A percentile compares a stretch with the other conserved stretches of the same genome.
These are phyloP conservation scores for Hypselothyrea guttata DNA, from an alignment of 2,888 invertebrate species.

Conservation along the genomic window DNA sequence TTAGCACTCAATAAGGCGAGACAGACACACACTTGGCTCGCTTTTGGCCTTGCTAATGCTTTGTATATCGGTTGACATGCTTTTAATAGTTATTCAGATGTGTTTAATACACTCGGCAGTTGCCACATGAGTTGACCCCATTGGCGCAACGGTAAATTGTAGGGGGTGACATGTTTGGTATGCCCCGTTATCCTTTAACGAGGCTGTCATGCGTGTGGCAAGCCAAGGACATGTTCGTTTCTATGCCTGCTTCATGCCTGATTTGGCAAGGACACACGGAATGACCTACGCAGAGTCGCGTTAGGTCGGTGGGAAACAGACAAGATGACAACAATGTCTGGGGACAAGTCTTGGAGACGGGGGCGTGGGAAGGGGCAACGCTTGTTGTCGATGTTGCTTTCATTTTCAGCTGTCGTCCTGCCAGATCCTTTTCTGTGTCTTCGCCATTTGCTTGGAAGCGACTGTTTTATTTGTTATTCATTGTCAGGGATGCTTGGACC, in stretches of 20 bases:
- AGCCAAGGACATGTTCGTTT: slow-evolving; percentile 32
- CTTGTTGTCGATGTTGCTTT: slow-evolving; percentile 39
- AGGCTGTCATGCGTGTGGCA: slow-evolving; percentile 23
- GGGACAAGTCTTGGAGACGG: slow-evolving; percentile 32
- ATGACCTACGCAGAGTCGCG: slow-evolving; percentile 38
- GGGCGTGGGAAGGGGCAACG: slow-evolving; percentile 8
- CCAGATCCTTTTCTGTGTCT: slow-evolving; percentile 5
- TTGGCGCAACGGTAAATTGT: slow-evolving; percentile 22
- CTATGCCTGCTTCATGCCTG: slow-evolving; percentile 32
- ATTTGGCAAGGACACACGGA: slow-evolving; percentile 49
- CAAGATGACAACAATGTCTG: slow-evolving; percentile 59
- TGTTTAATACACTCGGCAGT: slow-evolving; percentile 41
- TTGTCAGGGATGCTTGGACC: slow-evolving; percentile 28
- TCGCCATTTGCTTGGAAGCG: slow-evolving; percentile 1
- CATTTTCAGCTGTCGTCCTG: slow-evolving; percentile 37
- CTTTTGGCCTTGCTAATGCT: slow-evolving; percentile 6
- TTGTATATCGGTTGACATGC: slow-evolving; percentile 12
- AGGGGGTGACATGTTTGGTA: background rate
- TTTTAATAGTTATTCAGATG: slow-evolving; percentile 39
- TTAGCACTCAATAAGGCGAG: slow-evolving; percentile 12
- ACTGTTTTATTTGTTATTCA: slow-evolving; percentile 53
- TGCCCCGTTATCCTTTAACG: slow-evolving; percentile 23
- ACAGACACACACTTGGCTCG: background rate
- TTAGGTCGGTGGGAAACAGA: slow-evolving; percentile 34
- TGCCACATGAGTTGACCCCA: slow-evolving; percentile 33